A percentile compares a stretch with the other conserved stretches of the same genome.
Conservation (phyloP, 23 tunicate genomes). For the Ascidia mentula region DNA sequence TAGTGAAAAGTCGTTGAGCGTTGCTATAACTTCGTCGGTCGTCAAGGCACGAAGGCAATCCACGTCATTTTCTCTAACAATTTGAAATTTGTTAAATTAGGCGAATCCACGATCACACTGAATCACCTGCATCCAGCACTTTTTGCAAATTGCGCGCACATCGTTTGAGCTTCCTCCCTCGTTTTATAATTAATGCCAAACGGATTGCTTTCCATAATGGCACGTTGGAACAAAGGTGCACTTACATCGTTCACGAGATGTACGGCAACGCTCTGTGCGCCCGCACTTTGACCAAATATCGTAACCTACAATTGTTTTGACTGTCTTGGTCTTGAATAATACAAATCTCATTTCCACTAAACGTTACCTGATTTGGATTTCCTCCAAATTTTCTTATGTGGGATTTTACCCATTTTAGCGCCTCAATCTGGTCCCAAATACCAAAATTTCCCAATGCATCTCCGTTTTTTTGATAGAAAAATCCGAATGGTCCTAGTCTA, state of each 20-base stretch:
- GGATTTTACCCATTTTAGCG: slow-evolving; percentile 51
- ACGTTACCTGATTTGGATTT: slow-evolving; percentile 39
- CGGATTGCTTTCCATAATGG: slow-evolving; percentile 69
- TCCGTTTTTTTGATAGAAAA: slow-evolving; percentile 58
- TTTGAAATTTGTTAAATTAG: background rate
- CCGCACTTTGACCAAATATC: slow-evolving; percentile 83
- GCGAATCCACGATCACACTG: background rate
- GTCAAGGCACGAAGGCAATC: slow-evolving; percentile 41
- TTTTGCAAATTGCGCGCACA: slow-evolving; percentile 44
- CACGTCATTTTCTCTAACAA: slow-evolving; percentile 41
- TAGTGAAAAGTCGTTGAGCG: slow-evolving; percentile 25
- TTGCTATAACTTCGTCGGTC: slow-evolving; percentile 33
- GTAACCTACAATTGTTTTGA: slow-evolving; percentile 49
- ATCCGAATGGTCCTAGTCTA: slow-evolving; percentile 81
- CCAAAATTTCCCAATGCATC: slow-evolving; percentile 66
- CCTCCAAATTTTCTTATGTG: slow-evolving; percentile 63
- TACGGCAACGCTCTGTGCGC: slow-evolving; percentile 76
- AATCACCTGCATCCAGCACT: background rate
- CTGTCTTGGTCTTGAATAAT: background rate
- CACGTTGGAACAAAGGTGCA: slow-evolving; percentile 52
- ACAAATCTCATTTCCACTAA: background rate
- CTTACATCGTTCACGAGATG: slow-evolving; percentile 48
- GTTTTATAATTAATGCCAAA: slow-evolving; percentile 66
- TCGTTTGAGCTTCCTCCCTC: slow-evolving; percentile 48
- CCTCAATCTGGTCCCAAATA: slow-evolving; percentile 71